These are phyloP conservation scores for Sternotherus odoratus DNA, from an alignment of 2,797 vertebrate genomes.

Conservation along the genomic window DNA sequence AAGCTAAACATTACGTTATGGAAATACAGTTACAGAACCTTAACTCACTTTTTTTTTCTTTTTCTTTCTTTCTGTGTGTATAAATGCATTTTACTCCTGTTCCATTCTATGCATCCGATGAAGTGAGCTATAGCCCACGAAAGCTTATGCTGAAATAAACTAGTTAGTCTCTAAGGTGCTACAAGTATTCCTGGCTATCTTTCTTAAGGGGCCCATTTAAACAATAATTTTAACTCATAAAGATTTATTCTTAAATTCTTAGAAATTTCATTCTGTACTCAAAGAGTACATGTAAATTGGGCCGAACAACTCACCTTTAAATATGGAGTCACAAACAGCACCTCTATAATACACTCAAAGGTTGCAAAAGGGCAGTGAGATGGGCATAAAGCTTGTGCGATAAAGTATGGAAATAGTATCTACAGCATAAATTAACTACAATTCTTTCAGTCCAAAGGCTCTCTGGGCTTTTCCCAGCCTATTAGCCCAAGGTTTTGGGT, in stretches of 20 bases:
- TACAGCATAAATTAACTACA: fast-evolving
- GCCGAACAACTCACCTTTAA: neutral
- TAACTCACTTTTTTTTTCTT: too few relatives aligned
- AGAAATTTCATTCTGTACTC: slow-evolving; percentile 8
- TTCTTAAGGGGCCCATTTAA: neutral
- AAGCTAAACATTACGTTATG: neutral
- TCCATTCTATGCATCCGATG: too few relatives aligned
- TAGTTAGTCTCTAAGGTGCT: too few relatives aligned
- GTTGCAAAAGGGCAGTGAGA: fast-evolving
- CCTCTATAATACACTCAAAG: neutral
- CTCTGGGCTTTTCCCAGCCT: neutral
- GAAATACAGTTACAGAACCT: neutral
- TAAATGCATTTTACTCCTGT: too few relatives aligned
- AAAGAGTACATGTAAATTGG: neutral
- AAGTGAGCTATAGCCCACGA: too few relatives aligned
- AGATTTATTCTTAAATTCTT: neutral
- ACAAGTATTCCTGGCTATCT: too few relatives aligned
- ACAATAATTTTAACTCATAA: neutral
- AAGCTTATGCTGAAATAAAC: too few relatives aligned
- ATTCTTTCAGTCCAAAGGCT: neutral
- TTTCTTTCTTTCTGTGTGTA: too few relatives aligned
- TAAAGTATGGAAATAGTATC: fast-evolving
- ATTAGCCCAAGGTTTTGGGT: neutral
- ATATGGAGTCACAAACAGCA: neutral
- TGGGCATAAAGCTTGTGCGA: fast-evolving